Evolutionary conservation across 2,113 vertebrate genomes (phyloP).

Genomic region (Amia ocellicauda): DNA sequence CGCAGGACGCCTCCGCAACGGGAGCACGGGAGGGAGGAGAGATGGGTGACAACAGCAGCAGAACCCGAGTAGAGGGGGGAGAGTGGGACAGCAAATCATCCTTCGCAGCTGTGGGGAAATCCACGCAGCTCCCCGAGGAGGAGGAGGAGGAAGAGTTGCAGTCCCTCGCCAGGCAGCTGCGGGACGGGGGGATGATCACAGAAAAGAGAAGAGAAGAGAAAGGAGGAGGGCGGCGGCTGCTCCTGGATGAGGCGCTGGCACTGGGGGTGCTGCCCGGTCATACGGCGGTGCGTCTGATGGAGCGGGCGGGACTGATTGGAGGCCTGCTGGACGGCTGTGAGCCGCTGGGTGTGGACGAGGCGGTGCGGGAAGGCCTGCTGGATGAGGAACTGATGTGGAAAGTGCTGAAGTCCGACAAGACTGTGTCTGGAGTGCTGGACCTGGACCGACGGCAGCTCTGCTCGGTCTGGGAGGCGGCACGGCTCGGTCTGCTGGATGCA

Average conservation of each 20-base stretch:
- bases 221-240: conserved; percentile 55
- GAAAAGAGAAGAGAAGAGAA: conserved; percentile 42
- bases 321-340: conserved; percentile 83
- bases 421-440: conserved; percentile 81
- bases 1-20: too few relatives aligned
- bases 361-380: conserved; percentile 77
- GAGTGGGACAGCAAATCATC: too few relatives aligned
- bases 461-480: conserved; percentile 77
- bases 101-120: background rate
- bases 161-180: conserved; percentile 66
- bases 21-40: too few relatives aligned
- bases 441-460: conserved; percentile 60
- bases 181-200: conserved; percentile 72
- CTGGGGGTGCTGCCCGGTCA: conserved; percentile 71
- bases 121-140: conserved; percentile 19
- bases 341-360: conserved; percentile 74
- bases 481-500: conserved; percentile 76
- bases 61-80: background rate
- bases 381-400: conserved; percentile 81
- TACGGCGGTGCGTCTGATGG: conserved; percentile 83
- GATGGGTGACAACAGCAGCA: background rate
- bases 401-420: conserved; percentile 79
- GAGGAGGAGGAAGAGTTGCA: conserved; percentile 54
- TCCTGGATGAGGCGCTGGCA: conserved; percentile 79
- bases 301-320: conserved; percentile 74